Evolutionary conservation across 1,140 invertebrate genomes (phyloP).

Genomic region (Campodea augens): DNA sequence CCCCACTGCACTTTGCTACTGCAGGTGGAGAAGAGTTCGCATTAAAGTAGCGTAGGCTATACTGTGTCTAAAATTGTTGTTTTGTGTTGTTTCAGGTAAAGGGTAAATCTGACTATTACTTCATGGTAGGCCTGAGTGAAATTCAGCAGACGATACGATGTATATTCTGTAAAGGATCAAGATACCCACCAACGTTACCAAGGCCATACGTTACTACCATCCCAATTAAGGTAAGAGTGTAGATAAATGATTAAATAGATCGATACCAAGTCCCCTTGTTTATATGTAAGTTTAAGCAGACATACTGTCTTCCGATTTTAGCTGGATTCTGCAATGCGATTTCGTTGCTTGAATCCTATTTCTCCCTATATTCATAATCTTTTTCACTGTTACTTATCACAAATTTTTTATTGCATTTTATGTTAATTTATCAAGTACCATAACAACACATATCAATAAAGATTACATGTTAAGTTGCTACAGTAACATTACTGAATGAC

Average conservation of each 20-base stretch:
- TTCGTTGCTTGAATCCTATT: neutral
- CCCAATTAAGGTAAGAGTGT: conserved; percentile 30
- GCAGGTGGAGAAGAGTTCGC: no score
- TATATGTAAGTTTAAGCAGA: neutral
- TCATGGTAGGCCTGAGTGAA: conserved; percentile 59
- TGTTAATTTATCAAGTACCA: no score
- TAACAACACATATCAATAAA: no score
- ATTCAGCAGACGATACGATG: conserved; percentile 50
- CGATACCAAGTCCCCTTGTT: neutral
- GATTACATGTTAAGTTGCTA: no score
- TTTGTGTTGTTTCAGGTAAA: conserved; percentile 31
- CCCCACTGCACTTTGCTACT: neutral
- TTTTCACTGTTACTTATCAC: conserved; percentile 2
- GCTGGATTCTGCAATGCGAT: neutral
- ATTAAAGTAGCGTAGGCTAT: neutral
- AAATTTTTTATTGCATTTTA: conserved; percentile 6
- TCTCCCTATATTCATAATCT: neutral
- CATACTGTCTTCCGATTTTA: neutral
- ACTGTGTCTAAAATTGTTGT: conserved; percentile 9
- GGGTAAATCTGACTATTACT: conserved; percentile 58
- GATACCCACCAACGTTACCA: conserved; percentile 69
- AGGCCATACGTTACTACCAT: conserved; percentile 58
- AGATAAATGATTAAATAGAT: neutral
- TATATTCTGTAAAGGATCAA: conserved; percentile 67
- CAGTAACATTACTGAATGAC: no score